Conservation (phyloP, 2,797 vertebrate genomes). For the Aphelocoma californica region DNA sequence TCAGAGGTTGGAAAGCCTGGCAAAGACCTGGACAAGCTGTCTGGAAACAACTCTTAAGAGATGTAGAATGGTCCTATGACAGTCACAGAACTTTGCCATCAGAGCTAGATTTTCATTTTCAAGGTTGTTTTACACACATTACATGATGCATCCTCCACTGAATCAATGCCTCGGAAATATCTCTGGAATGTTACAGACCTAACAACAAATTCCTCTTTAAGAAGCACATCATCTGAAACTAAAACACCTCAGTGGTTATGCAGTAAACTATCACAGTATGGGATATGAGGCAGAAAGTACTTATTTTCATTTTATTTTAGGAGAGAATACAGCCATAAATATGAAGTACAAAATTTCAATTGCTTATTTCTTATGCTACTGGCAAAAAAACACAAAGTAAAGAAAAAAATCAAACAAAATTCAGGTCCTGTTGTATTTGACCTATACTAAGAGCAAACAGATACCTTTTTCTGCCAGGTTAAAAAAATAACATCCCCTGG, state of each 20-base stretch:
- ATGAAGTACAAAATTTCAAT: not conserved
- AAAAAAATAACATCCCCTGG: not conserved
- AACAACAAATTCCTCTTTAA: not conserved
- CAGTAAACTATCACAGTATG: not conserved
- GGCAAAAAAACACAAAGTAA: not conserved
- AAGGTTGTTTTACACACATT: conserved; percentile 13
- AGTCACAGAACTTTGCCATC: not conserved
- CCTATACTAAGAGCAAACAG: not conserved
- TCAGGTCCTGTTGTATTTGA: not conserved
- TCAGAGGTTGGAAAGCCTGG: not conserved
- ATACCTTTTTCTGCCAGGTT: not conserved
- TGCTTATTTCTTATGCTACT: not conserved
- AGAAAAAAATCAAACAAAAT: not conserved
- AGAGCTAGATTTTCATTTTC: not conserved
- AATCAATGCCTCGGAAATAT: not conserved
- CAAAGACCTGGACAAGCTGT: not conserved
- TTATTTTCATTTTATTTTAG: not conserved
- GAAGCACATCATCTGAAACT: not conserved
- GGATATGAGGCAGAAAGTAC: conserved; percentile 10
- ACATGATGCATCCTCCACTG: not conserved
- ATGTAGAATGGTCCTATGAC: not conserved
- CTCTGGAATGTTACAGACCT: not conserved
- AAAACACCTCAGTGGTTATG: not conserved
- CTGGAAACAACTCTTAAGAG: not conserved
- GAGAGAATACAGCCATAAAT: not conserved